Evolutionary conservation across 1,140 invertebrate species (phyloP), one percentile per base, ranked within the genome.

Genomic region (Theocolax elegans): DNA sequence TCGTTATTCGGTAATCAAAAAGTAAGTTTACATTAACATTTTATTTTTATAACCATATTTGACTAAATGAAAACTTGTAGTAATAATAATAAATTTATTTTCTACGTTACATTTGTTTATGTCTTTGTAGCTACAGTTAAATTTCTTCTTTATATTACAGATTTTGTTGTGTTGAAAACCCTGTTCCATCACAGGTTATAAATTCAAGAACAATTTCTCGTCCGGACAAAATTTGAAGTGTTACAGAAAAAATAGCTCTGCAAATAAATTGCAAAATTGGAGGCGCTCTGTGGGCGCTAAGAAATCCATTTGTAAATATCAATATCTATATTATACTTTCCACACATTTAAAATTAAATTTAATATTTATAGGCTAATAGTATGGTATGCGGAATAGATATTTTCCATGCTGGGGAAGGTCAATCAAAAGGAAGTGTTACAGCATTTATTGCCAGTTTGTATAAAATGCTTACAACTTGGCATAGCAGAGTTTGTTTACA

Each of bases 241-340:
- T 98, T 29, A 90, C 92, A 0, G 93, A 95, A 80, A 99, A 98
- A 86, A 94, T 99, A 59, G 89, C 92, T 0, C 82, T 99, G n/a
- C 97, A 99, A 87, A 97, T 99, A 49, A 98, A 97, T 80, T 97
- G 95, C 78, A 99, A 99, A 87, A 81, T 99, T 4, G 97, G 97
- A 23, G 97, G 97, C 7, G 91, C 94, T 1, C 81, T 98, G 8
- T 99, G 97, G 97, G 87, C 89, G 1, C 85, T 98, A 0, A 83
- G 89, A 42, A 94, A 97, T 69, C 97, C 96, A 1, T 87, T 94
- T 75, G 90, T 92, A 86, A 87, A 85, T 48, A 82, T 84, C n/a
- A 71, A 77, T 44, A 35, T 35, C 10, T 35, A 6, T 35, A 35
- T 35, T 35, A 10, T 6, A 35, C 4, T 35, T 35, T 35, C 10